A percentile compares a stretch with the other conserved stretches of the same genome.
phyloP scores from a whole-genome alignment of 1,140 invertebrate genomes.

The Sinonovacula constricta region DNA sequence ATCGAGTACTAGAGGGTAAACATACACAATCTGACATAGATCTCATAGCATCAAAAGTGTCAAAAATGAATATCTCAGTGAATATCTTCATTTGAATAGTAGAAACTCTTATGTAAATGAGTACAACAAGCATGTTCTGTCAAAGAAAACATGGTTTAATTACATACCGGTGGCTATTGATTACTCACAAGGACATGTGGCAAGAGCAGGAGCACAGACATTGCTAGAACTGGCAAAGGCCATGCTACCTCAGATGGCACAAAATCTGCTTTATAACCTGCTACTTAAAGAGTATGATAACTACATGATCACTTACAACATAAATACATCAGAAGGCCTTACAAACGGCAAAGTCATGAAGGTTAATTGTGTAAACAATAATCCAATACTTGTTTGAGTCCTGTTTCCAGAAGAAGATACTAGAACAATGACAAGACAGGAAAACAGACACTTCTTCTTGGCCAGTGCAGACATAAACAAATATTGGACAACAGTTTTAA shows the following conservation, averaged over 20 bases:
- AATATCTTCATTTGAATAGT: slow-evolving; percentile 34
- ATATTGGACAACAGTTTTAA: slow-evolving; percentile 42
- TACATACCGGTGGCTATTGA: slow-evolving; percentile 15
- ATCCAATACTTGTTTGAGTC: slow-evolving; percentile 35
- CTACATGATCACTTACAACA: slow-evolving; percentile 47
- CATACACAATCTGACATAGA: slow-evolving; percentile 29
- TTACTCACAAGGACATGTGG: slow-evolving; percentile 25
- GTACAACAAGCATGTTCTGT: slow-evolving; percentile 7
- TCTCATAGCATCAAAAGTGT: slow-evolving; percentile 1
- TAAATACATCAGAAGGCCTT: slow-evolving; percentile 43
- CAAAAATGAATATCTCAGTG: slow-evolving; percentile 7
- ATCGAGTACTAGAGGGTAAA: slow-evolving; percentile 50
- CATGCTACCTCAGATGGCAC: slow-evolving; percentile 37
- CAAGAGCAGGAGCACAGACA: neutral
- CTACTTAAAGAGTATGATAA: slow-evolving; percentile 30
- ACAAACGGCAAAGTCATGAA: slow-evolving; percentile 43
- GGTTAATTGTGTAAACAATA: slow-evolving; percentile 31
- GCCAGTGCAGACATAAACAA: slow-evolving; percentile 5
- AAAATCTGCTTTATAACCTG: slow-evolving; percentile 30
- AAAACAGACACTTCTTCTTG: slow-evolving; percentile 17
- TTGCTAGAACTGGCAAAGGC: slow-evolving; percentile 27
- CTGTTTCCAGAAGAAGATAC: slow-evolving; percentile 34
- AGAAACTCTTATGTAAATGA: slow-evolving; percentile 38
- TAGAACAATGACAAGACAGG: slow-evolving; percentile 1
- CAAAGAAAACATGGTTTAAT: neutral